These are phyloP conservation scores for Nasonia giraulti DNA, from an alignment of 1,140 invertebrate species.

Conservation along the genomic window DNA sequence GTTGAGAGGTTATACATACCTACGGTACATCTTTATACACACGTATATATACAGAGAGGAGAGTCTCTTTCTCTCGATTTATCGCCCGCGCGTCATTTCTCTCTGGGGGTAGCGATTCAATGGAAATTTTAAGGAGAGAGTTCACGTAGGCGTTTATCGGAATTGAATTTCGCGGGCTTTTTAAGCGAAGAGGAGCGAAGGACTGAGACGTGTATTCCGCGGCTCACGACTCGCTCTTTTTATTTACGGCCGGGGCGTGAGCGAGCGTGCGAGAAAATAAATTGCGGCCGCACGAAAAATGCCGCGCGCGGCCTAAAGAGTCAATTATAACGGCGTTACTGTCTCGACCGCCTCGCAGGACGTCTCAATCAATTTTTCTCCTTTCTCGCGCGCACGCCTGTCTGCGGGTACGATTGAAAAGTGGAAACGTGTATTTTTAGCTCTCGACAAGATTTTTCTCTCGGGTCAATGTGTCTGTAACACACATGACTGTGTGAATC, in stretches of 20 bases:
- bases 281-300: constrained; percentile 13
- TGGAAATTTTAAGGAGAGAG: background rate
- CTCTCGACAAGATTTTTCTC: background rate
- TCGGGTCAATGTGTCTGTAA: background rate
- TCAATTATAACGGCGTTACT: constrained; percentile 16
- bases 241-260: constrained; percentile 2
- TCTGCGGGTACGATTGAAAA: too few species aligned
- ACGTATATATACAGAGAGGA: background rate
- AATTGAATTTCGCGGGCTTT: background rate
- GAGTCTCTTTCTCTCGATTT: constrained; percentile 3
- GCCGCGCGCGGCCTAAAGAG: background rate
- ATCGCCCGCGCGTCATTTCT: background rate
- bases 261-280: background rate
- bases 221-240: background rate
- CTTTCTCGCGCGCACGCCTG: background rate
- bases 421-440: background rate
- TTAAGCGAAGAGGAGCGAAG: too few species aligned
- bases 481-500: too few species aligned
- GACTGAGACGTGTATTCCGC: background rate
- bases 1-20: constrained; percentile 43
- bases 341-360: background rate
- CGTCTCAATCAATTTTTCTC: background rate
- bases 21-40: constrained; percentile 36
- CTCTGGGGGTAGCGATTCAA: background rate
- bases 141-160: background rate